Evolutionary conservation across 2,113 vertebrate species (phyloP).

Genomic region (Gila orcuttii): DNA sequence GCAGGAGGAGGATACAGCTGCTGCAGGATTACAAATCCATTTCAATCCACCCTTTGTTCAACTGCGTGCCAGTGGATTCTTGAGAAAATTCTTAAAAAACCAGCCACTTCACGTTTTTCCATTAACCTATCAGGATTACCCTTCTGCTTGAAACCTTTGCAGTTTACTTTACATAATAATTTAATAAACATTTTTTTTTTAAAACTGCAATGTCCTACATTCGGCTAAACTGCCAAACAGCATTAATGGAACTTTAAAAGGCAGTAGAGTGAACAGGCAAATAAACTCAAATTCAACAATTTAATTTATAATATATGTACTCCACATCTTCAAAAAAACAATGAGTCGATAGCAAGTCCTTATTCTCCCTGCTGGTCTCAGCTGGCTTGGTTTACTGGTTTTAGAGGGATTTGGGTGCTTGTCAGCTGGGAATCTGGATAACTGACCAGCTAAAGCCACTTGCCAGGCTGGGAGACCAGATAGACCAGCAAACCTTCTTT

Average conservation of each 20-base stretch:
- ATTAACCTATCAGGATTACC: neutral
- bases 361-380: neutral
- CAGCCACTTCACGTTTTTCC: neutral
- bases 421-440: neutral
- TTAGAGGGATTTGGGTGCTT: neutral
- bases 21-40: slow-evolving; percentile 49
- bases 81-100: neutral
- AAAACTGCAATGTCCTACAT: neutral
- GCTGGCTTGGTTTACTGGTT: neutral
- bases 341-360: no score
- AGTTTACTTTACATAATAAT: neutral
- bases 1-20: slow-evolving; percentile 56
- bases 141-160: neutral
- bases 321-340: slow-evolving; percentile 30
- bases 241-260: neutral
- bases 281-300: neutral
- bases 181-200: no score
- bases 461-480: neutral
- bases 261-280: neutral
- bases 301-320: neutral
- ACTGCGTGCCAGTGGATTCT: slow-evolving; percentile 6
- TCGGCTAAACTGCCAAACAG: neutral
- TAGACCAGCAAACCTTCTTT: slow-evolving; percentile 29
- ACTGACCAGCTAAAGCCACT: neutral
- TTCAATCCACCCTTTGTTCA: slow-evolving; percentile 50